Percentiles rank a stretch among this genome's conserved stretches.
Evolutionary conservation across 2,797 vertebrate genomes (phyloP).

Genomic region (Poeciliopsis presidionis): DNA sequence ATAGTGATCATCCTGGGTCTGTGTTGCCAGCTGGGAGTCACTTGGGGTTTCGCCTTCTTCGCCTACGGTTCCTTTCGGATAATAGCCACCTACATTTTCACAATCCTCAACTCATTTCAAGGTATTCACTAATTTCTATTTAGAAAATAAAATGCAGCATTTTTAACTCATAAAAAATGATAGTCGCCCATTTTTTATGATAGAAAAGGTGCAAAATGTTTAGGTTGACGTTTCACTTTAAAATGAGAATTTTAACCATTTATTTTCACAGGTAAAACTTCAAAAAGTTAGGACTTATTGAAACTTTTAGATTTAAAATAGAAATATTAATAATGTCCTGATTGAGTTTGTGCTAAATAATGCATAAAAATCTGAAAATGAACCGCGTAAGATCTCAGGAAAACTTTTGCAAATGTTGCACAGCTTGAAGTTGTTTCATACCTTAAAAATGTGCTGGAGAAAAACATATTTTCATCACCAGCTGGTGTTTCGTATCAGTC

Average conservation of each 20-base stretch:
- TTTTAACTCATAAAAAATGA: background rate
- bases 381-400: too few species aligned
- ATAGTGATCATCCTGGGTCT: constrained; percentile 64
- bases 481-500: too few species aligned
- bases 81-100: constrained; percentile 73
- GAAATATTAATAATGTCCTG: background rate
- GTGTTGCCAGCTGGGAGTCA: constrained; percentile 73
- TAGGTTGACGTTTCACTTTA: background rate
- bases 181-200: background rate
- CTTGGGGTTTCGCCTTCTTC: constrained; percentile 79
- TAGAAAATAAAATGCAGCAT: background rate
- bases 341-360: background rate
- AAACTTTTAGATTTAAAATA: background rate
- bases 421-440: too few species aligned
- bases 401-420: too few species aligned
- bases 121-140: constrained; percentile 41
- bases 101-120: constrained; percentile 74
- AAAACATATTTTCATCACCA: too few species aligned
- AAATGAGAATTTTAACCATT: background rate
- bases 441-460: too few species aligned
- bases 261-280: background rate
- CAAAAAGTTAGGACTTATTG: background rate
- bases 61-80: constrained; percentile 60
- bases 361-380: background rate
- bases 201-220: background rate